Evolutionary conservation across 2,888 invertebrate species (phyloP).

Genomic region (Noctua pronuba): DNA sequence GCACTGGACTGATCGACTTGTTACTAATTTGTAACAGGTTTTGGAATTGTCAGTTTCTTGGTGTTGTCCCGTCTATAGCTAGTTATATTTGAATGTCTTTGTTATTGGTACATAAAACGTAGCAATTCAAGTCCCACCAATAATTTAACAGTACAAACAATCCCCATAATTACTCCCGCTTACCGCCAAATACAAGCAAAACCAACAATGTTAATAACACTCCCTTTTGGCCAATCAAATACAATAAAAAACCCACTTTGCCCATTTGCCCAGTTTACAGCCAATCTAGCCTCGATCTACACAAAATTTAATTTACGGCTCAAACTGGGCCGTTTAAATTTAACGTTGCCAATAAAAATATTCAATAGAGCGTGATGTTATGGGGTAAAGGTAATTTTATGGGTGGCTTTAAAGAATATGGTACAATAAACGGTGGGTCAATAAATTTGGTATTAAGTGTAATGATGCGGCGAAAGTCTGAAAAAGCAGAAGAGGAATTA

Average conservation of each 20-base stretch:
- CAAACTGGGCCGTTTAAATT: conserved; percentile 44
- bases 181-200: conserved; percentile 19
- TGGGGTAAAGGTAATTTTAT: conserved; percentile 55
- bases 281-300: conserved; percentile 48
- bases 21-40: too few relatives aligned
- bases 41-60: too few relatives aligned
- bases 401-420: conserved; percentile 34
- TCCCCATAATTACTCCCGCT: conserved; percentile 3
- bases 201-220: conserved; percentile 18
- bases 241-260: conserved; percentile 47
- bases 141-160: background rate
- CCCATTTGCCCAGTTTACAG: conserved; percentile 41
- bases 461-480: background rate
- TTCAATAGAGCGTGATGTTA: conserved; percentile 55
- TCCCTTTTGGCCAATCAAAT: conserved; percentile 19
- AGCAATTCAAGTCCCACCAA: background rate
- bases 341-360: conserved; percentile 59
- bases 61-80: too few relatives aligned
- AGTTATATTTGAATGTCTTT: too few relatives aligned
- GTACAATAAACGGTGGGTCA: conserved; percentile 23
- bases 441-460: conserved; percentile 21
- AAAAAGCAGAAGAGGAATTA: background rate
- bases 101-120: background rate
- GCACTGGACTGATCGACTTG: too few relatives aligned
- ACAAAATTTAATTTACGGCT: conserved; percentile 61